Percentiles rank a stretch among this genome's conserved stretches.
These are phyloP conservation scores for Grapholita molesta DNA, from an alignment of 1,140 invertebrate species.

Conservation along the genomic window DNA sequence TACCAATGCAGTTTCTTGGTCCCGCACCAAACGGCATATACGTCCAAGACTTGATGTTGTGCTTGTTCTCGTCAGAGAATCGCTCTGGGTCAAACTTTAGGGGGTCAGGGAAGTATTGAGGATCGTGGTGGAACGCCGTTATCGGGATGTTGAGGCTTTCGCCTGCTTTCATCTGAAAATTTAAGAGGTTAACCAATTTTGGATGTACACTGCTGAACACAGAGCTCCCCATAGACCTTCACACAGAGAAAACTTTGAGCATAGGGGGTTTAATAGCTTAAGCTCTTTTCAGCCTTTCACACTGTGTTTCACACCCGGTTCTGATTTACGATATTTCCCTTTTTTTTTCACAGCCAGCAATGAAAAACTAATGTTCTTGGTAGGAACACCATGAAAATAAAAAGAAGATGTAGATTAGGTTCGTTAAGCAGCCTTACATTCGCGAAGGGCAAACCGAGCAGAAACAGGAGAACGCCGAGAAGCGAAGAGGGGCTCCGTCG, in stretches of 20 bases:
- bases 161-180: constrained; percentile 48
- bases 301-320: no score
- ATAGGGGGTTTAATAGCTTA: no score
- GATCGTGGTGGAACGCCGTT: constrained; percentile 76
- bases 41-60: constrained; percentile 65
- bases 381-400: no score
- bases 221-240: neutral
- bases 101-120: constrained; percentile 77
- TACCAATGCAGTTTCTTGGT: constrained; percentile 81
- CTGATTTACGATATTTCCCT: no score
- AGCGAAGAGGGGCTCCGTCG: no score
- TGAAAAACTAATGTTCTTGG: no score
- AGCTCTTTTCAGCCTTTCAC: no score
- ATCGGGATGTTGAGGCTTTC: constrained; percentile 68
- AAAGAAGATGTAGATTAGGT: no score
- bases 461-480: no score
- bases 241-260: neutral
- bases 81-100: constrained; percentile 79
- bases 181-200: constrained; percentile 22
- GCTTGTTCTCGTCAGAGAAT: constrained; percentile 77
- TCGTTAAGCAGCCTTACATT: no score
- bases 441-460: no score
- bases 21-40: constrained; percentile 82
- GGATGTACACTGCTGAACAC: neutral
- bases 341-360: no score